A percentile compares a stretch with the other conserved stretches of the same genome.
Evolutionary conservation across 1,140 invertebrate species (phyloP).

Genomic region (Drosophila repletoides): DNA sequence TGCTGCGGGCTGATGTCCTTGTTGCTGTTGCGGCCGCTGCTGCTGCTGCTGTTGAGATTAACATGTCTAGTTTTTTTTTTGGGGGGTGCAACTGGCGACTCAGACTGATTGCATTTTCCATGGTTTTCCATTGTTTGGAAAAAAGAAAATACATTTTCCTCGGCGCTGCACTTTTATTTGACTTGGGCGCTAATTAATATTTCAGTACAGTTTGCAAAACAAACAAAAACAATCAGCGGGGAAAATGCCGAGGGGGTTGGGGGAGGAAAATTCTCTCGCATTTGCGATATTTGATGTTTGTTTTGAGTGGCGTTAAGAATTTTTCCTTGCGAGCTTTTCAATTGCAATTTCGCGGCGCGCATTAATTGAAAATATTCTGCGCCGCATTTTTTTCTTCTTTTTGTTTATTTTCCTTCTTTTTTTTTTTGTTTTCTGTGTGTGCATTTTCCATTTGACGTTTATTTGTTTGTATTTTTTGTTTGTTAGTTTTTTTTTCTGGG

Average conservation of each 20-base stretch:
- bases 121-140: conserved; percentile 12
- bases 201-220: conserved; percentile 45
- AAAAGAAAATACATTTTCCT: conserved; percentile 1
- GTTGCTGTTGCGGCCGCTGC: conserved; percentile 6
- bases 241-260: neutral
- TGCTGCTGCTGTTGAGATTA: conserved; percentile 35
- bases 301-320: conserved; percentile 38
- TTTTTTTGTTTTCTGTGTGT: conserved; percentile 23
- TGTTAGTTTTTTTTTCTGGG: conserved; percentile 23
- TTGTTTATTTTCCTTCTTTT: conserved; percentile 34
- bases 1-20: conserved; percentile 55
- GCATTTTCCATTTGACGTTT: conserved; percentile 65
- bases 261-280: neutral
- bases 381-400: conserved; percentile 13
- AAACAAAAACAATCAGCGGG: conserved; percentile 31
- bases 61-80: conserved; percentile 30
- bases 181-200: conserved; percentile 73
- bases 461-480: conserved; percentile 48
- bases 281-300: conserved; percentile 37
- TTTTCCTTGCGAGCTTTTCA: conserved; percentile 48
- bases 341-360: conserved; percentile 40
- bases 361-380: conserved; percentile 57
- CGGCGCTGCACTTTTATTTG: conserved; percentile 53
- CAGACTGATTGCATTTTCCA: conserved; percentile 31
- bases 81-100: conserved; percentile 11